Evolutionary conservation across 1,140 invertebrate genomes (phyloP).

Genomic region (Drosophila auraria): DNA sequence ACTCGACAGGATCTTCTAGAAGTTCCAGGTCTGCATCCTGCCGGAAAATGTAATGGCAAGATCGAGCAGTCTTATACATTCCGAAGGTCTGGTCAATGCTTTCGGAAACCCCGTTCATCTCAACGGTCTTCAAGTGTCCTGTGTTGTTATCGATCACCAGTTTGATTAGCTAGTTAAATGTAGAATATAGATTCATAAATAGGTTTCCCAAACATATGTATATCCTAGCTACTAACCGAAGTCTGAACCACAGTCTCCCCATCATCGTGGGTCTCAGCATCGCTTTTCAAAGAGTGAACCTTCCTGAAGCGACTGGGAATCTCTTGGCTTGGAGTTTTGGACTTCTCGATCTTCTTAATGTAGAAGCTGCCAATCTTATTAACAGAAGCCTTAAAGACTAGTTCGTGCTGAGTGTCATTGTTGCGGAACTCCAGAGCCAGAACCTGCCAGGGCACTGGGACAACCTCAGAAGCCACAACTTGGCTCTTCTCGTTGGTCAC

Average conservation of each 20-base stretch:
- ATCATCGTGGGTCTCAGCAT: constrained; percentile 21
- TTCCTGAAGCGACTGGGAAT: not conserved
- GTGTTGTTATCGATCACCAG: constrained; percentile 41
- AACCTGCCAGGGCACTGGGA: constrained; percentile 88
- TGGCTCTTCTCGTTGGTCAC: constrained; percentile 87
- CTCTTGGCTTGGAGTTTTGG: not conserved
- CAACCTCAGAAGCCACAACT: constrained; percentile 86
- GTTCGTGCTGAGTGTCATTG: constrained; percentile 87
- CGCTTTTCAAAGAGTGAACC: not conserved
- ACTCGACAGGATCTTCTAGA: constrained; percentile 85
- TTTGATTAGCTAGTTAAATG: constrained; percentile 42
- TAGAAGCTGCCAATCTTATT: constrained; percentile 60
- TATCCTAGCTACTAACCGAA: constrained; percentile 29
- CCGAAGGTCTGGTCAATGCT: constrained; percentile 89
- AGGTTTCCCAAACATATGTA: too few relatives aligned
- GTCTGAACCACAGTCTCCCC: constrained; percentile 55
- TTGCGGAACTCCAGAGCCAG: constrained; percentile 88
- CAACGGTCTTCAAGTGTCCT: constrained; percentile 87
- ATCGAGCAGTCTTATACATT: constrained; percentile 91
- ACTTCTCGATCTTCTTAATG: constrained; percentile 57
- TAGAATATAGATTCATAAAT: not conserved
- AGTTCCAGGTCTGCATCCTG: constrained; percentile 86
- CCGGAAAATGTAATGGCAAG: constrained; percentile 95
- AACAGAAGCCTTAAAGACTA: constrained; percentile 88
- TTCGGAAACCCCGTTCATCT: constrained; percentile 84